Evolutionary conservation across 1,140 invertebrate species (phyloP), one percentile per base, ranked within the genome.

Genomic region (Drosophila orena): DNA sequence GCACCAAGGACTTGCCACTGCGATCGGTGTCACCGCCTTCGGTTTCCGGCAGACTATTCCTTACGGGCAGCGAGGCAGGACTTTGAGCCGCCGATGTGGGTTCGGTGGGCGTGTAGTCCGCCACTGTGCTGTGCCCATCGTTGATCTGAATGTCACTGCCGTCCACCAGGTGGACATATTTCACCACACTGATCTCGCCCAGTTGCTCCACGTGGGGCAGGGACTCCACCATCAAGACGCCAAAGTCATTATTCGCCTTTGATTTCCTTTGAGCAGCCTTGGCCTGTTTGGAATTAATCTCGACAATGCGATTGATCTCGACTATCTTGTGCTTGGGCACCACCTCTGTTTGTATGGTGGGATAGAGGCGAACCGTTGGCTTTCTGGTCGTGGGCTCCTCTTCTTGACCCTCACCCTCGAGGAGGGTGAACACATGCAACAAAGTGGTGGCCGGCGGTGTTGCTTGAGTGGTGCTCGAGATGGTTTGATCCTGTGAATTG

Each of bases 171-270:
- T 95, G 95, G 20, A 95, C 95, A 37, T 94, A 93, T 61, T 94
- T 95, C 53, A 94, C 94, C 75, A 95, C 93, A 88, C 94, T 95
- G 1, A 95, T 94, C 91, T 94, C 95, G 56, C 95, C 95, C 60
- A 95, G 93, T 93, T 94, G 94, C 80, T 95, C 94, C 3, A 95
- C 80, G 10, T 93, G 93, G 5, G 94, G 94, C 80, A 94, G 92
- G 53, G 93, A 93, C 78, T 94, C 94, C 44, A 94, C 91, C 50
- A 93, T 93, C 35, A 94, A 12, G 0, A 42, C 50, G 17, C 73
- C 65, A 20, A 93, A 89, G 34, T 92, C 93, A 35, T 93, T 93
- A 79, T 94, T 93, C 72, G 94, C 93, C 65, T 94, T 94, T 52
- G 93, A 94, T 60, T 94, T 94, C 22, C 94, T 78, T 50, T 93